A percentile compares a stretch with the other conserved stretches of the same genome.
phyloP scores from a whole-genome alignment of 2,113 vertebrate genomes.

The Cranoglanis bouderius region DNA sequence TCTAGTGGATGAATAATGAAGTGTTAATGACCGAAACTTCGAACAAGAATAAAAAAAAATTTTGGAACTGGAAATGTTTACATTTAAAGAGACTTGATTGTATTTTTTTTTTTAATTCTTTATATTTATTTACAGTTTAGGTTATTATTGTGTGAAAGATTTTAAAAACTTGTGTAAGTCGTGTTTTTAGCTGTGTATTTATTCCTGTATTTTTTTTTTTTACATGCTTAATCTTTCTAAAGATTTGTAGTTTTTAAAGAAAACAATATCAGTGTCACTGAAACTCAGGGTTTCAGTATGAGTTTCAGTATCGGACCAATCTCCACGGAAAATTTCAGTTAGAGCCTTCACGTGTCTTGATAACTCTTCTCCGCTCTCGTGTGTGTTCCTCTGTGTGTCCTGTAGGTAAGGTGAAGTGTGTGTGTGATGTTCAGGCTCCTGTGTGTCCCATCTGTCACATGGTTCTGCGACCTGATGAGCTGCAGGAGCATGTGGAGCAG shows the following conservation, averaged over 20 bases:
- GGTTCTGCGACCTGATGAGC: slow-evolving; percentile 84
- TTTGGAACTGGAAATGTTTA: background rate
- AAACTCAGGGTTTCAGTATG: background rate
- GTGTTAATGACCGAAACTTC: background rate
- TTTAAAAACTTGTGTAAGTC: background rate
- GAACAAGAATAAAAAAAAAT: too few species aligned
- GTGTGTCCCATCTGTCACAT: slow-evolving; percentile 93
- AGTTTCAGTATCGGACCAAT: background rate
- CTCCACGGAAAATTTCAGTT: too few species aligned
- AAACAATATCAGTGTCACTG: background rate
- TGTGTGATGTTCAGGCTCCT: slow-evolving; percentile 89
- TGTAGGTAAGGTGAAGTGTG: slow-evolving; percentile 66
- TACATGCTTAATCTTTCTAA: background rate
- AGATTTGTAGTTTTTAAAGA: background rate
- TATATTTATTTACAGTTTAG: background rate
- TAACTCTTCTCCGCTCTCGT: background rate
- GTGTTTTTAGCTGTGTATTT: background rate
- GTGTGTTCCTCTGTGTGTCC: background rate
- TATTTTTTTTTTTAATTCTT: background rate
- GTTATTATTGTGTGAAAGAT: background rate
- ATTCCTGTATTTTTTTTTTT: background rate
- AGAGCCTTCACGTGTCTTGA: background rate
- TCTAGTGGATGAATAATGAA: background rate
- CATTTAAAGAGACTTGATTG: background rate
- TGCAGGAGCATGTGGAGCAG: slow-evolving; percentile 96